Evolutionary conservation across 2,797 vertebrate species (phyloP).

Genomic region (Craterocephalus amniculus): DNA sequence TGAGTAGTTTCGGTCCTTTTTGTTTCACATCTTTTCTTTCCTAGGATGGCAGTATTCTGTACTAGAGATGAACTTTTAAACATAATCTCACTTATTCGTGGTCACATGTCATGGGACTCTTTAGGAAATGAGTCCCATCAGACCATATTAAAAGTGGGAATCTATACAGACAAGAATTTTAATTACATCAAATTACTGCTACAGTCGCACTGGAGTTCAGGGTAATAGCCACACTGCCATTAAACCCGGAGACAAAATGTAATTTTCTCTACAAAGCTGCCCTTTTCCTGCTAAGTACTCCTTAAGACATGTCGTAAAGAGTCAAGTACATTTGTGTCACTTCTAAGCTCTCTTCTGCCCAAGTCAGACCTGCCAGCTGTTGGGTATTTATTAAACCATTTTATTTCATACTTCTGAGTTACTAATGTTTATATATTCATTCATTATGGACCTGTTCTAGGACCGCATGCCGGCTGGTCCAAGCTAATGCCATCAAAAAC

Average conservation of each 20-base stretch:
- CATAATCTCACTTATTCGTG: conserved; percentile 19
- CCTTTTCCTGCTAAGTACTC: conserved; percentile 40
- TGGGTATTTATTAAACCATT: conserved; percentile 23
- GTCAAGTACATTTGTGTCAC: conserved; percentile 36
- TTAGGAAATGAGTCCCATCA: conserved; percentile 39
- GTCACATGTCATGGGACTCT: conserved; percentile 20
- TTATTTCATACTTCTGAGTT: conserved; percentile 7
- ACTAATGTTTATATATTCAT: neutral
- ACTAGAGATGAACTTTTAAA: neutral
- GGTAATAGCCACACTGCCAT: conserved; percentile 55
- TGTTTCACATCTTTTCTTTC: too few relatives aligned
- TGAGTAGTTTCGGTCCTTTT: neutral
- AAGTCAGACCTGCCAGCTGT: conserved; percentile 8
- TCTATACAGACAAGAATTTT: conserved; percentile 41
- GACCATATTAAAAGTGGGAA: conserved; percentile 37
- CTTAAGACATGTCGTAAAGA: conserved; percentile 46
- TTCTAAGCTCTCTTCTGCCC: conserved; percentile 7
- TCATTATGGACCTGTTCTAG: too few relatives aligned
- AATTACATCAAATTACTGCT: conserved; percentile 63
- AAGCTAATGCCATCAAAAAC: too few relatives aligned
- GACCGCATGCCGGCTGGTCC: too few relatives aligned
- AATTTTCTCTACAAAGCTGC: conserved; percentile 27
- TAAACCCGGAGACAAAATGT: conserved; percentile 47
- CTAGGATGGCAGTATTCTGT: too few relatives aligned
- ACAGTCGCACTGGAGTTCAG: conserved; percentile 21